Evolutionary conservation across 2,888 invertebrate species (phyloP).

Genomic region (Eupithecia subfuscata): DNA sequence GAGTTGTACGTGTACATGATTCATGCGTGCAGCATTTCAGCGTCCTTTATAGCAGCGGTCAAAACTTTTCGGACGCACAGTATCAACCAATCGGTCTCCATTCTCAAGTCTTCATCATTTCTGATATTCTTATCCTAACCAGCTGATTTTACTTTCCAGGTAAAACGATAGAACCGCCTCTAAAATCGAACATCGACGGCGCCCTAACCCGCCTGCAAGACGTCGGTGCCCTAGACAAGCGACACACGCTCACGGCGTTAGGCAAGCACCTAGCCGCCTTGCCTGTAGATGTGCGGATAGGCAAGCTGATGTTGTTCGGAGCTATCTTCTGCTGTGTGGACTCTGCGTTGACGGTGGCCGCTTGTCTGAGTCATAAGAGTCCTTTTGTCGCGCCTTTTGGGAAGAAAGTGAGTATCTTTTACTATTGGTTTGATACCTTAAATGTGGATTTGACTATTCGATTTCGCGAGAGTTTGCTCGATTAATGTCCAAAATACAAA

Average conservation of each 20-base stretch:
- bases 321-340: constrained; percentile 96
- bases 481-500: no score
- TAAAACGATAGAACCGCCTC: constrained; percentile 90
- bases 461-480: no score
- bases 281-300: constrained; percentile 95
- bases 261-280: constrained; percentile 94
- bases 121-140: neutral
- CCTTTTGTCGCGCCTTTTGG: constrained; percentile 91
- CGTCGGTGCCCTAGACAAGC: constrained; percentile 91
- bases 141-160: constrained; percentile 63
- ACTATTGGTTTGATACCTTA: no score
- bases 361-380: constrained; percentile 91
- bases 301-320: constrained; percentile 96
- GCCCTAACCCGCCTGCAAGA: constrained; percentile 89
- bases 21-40: no score
- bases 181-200: constrained; percentile 86
- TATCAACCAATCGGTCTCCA: no score
- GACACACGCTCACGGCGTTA: constrained; percentile 90
- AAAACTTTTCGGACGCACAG: no score
- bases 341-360: constrained; percentile 95
- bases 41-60: no score
- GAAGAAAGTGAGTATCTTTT: constrained; percentile 73
- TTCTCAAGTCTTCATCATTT: no score
- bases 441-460: no score
- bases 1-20: no score